Base-by-base conservation (phyloP, 1,140 invertebrate species). In the Orius insidiosus region DNA sequence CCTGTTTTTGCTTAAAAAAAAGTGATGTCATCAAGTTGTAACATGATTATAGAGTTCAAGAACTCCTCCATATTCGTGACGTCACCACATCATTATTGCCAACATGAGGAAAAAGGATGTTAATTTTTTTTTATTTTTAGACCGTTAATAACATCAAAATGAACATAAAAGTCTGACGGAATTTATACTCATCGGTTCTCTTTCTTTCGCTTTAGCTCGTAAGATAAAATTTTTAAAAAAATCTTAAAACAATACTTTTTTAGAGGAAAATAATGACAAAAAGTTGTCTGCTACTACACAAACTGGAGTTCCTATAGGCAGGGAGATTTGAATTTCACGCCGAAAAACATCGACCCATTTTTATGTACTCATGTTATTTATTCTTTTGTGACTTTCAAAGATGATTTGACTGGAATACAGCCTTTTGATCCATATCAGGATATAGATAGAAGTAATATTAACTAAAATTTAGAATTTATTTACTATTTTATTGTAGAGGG, bases 351-450 rank as follows among this genome's bases (percentile, higher is more conserved):
- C 15, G 80, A 92, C 58, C 70, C 81, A 1, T 73, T 75, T 34
- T 66, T 93, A 0, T 93, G 88, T 56, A 92, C 87, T 0, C 88
- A 93, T 55, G 78, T 93, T 42, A 75, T 93, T 1, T 93, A 92
- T 56, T 86, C 86, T 15, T 93, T 93, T 57, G 86, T 84, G 1
- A 82, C 85, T 2, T 59, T 90, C 11, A 80, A 87, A 52, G 74
- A 72, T 42, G 75, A 80, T 0, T 73, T 78, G 8, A 60, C 87
- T 0, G 72, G 74, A 0, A 76, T 90, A 19, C 80, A 76, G 52
- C 75, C 82, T 1, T 82, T 86, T 55, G 85, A 89, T 61, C 76
- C 81, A 1, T 88, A 84, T 84, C 80, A 84, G 1, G 85, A 89
- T 58, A 76, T 76, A 57, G 83, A 87, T 56, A 86, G 87, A 58